Evolutionary conservation across 2,113 vertebrate genomes (phyloP).

Genomic region (Vanacampus margaritifer): DNA sequence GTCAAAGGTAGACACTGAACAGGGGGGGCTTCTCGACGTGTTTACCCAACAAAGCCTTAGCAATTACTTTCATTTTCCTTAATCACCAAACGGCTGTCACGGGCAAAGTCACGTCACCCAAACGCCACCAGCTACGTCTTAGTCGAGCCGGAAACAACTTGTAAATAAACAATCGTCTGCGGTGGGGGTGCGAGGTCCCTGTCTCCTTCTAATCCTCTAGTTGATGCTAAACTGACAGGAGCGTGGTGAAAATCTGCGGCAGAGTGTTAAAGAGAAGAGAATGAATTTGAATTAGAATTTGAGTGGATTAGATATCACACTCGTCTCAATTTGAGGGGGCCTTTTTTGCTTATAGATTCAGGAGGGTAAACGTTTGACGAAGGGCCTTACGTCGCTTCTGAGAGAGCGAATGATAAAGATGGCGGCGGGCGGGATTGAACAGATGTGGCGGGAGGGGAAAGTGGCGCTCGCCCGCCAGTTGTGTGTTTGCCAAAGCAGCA

Average conservation of each 20-base stretch:
- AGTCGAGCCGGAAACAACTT: constrained; percentile 31
- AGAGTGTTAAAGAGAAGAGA: constrained; percentile 27
- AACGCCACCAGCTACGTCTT: constrained; percentile 37
- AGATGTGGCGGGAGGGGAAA: constrained; percentile 44
- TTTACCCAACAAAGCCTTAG: constrained; percentile 57
- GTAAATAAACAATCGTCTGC: constrained; percentile 57
- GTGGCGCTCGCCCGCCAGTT: constrained; percentile 10
- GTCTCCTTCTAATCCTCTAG: constrained; percentile 38
- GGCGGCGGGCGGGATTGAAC: constrained; percentile 22
- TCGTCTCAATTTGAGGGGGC: constrained; percentile 56
- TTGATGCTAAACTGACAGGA: constrained; percentile 61
- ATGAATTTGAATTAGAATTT: constrained; percentile 47
- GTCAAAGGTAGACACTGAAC: neutral
- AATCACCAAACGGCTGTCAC: constrained; percentile 57
- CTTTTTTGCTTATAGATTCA: constrained; percentile 46
- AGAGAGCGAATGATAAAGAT: constrained; percentile 48
- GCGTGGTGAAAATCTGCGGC: constrained; percentile 36
- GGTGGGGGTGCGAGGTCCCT: constrained; percentile 19
- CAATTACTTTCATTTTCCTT: constrained; percentile 68
- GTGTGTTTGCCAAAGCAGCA: constrained; percentile 2
- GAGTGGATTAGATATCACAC: constrained; percentile 59
- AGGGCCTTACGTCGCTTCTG: constrained; percentile 40
- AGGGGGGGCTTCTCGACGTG: constrained; percentile 28
- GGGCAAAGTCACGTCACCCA: constrained; percentile 41
- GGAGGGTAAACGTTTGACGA: constrained; percentile 67